Percentiles rank a stretch among this genome's conserved stretches.
Conservation (phyloP, 2,113 vertebrate species). For the Suncus etruscus region DNA sequence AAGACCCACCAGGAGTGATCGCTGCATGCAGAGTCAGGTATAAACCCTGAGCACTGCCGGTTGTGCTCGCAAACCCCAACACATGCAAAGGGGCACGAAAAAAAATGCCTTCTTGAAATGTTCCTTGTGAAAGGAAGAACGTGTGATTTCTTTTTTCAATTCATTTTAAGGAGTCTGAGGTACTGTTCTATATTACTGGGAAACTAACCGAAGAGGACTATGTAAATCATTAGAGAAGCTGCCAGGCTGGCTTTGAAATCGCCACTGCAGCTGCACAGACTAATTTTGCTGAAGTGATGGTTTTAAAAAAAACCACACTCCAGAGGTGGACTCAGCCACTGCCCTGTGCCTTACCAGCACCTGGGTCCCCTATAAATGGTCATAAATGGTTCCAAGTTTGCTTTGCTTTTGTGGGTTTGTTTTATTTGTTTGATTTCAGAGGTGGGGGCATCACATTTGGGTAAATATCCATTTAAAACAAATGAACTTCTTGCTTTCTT, state of each 20-base stretch:
- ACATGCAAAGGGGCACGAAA: too few species aligned
- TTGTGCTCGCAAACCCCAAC: too few species aligned
- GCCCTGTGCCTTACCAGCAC: accelerated
- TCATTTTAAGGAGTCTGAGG: background rate
- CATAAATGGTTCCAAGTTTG: background rate
- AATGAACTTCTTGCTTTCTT: background rate
- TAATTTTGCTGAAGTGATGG: accelerated
- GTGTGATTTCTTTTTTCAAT: background rate
- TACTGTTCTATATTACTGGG: background rate
- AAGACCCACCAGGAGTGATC: too few species aligned
- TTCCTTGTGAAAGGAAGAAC: slow-evolving; percentile 16
- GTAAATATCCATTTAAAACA: background rate
- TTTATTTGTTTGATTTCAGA: background rate
- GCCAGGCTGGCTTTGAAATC: background rate
- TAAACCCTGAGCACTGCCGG: too few species aligned
- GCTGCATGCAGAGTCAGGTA: too few species aligned
- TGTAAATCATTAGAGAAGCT: background rate
- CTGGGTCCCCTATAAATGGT: accelerated
- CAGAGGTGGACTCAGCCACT: accelerated
- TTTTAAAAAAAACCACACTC: background rate
- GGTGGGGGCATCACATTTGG: background rate
- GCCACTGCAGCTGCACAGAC: background rate
- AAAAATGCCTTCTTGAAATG: too few species aligned
- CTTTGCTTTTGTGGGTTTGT: background rate
- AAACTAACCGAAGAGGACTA: background rate